Percentiles rank a stretch among this genome's conserved stretches.
These are phyloP conservation scores for Amiota communis DNA, from an alignment of 2,888 invertebrate genomes.

Conservation along the genomic window DNA sequence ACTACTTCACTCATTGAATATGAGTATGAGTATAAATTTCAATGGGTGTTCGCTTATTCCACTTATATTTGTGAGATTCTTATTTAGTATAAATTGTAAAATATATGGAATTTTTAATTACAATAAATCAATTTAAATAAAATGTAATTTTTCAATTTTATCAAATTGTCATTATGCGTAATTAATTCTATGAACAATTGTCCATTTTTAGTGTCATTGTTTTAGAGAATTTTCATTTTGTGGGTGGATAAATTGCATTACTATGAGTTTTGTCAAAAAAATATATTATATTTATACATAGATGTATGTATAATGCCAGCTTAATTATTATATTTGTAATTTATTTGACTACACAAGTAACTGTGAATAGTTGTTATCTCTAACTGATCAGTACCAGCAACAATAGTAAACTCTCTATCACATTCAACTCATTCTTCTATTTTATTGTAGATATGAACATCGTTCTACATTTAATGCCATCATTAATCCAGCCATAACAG, in stretches of 20 bases:
- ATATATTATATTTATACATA: too few relatives aligned
- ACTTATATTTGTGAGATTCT: too few relatives aligned
- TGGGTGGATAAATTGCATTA: slow-evolving; percentile 36
- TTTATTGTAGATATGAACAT: too few relatives aligned
- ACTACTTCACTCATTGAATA: too few relatives aligned
- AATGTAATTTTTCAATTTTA: slow-evolving; percentile 70
- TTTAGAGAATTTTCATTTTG: slow-evolving; percentile 26
- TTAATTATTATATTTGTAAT: slow-evolving; percentile 70
- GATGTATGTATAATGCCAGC: slow-evolving; percentile 55
- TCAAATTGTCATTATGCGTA: slow-evolving; percentile 71
- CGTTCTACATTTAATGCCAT: slow-evolving; percentile 31
- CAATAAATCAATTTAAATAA: slow-evolving; percentile 70
- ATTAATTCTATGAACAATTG: slow-evolving; percentile 68
- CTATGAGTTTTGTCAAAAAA: slow-evolving; percentile 48
- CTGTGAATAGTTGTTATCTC: neutral
- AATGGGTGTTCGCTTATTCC: too few relatives aligned
- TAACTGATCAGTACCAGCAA: neutral
- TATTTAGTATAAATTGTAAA: too few relatives aligned
- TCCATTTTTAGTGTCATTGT: slow-evolving; percentile 4
- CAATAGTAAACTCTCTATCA: slow-evolving; percentile 14
- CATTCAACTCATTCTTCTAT: too few relatives aligned
- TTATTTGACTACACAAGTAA: slow-evolving; percentile 56
- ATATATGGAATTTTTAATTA: slow-evolving; percentile 64
- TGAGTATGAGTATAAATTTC: too few relatives aligned
- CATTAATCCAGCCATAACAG: slow-evolving; percentile 23